Conservation (phyloP, 2,888 invertebrate genomes). For the Dolichopus griseipennis region DNA sequence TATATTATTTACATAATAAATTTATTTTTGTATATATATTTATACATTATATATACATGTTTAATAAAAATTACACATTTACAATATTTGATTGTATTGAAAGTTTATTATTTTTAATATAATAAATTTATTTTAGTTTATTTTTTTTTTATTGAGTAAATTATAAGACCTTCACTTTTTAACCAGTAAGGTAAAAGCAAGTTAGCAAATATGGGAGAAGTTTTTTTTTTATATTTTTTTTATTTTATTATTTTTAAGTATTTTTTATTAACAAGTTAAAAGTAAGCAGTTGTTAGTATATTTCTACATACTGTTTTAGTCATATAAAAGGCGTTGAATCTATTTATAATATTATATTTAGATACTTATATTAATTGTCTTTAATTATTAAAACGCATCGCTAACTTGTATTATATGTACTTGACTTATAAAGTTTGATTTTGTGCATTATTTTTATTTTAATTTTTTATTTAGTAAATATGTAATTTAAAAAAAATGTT, state of each 20-base stretch:
- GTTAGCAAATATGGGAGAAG: not conserved
- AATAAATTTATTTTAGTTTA: constrained; percentile 1
- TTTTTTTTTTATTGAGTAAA: not conserved
- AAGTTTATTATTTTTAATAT: not conserved
- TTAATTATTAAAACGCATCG: constrained; percentile 6
- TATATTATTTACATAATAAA: too few species aligned
- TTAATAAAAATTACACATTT: too few species aligned
- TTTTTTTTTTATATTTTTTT: not conserved
- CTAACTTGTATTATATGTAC: not conserved
- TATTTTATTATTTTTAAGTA: too few species aligned
- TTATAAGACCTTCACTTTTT: constrained; percentile 1
- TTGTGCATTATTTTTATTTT: not conserved
- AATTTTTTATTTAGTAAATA: too few species aligned
- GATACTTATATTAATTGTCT: not conserved
- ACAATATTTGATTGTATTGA: not conserved
- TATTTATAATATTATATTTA: constrained; percentile 6
- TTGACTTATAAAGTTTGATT: not conserved
- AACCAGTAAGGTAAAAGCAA: constrained; percentile 4
- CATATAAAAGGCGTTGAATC: constrained; percentile 4
- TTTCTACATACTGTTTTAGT: not conserved
- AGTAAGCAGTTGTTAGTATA: too few species aligned
- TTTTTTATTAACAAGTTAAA: too few species aligned
- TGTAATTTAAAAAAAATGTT: too few species aligned
- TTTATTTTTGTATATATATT: too few species aligned
- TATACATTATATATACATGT: too few species aligned